Evolutionary conservation across 2,113 vertebrate genomes (phyloP).

Genomic region (Morone chrysops): DNA sequence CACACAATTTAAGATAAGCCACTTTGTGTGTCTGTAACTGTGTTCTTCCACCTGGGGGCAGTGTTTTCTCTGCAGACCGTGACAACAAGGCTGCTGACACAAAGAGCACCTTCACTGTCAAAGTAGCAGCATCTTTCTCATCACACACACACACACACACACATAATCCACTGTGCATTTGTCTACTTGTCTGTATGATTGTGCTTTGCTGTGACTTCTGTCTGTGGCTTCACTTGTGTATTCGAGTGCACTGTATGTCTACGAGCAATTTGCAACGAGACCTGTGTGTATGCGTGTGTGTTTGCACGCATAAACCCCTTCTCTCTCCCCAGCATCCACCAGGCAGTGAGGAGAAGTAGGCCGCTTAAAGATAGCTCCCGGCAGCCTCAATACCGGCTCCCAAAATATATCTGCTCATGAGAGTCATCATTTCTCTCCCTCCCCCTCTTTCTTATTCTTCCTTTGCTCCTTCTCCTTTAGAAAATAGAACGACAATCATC

Average conservation of each 20-base stretch:
- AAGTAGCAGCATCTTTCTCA: slow-evolving; percentile 38
- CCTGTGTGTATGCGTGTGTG: slow-evolving; percentile 37
- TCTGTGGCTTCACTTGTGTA: not conserved
- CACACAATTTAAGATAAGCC: not conserved
- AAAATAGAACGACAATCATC: slow-evolving; percentile 48
- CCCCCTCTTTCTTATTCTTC: slow-evolving; percentile 63
- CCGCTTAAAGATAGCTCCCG: slow-evolving; percentile 83
- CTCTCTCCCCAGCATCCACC: slow-evolving; percentile 66
- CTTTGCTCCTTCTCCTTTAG: slow-evolving; percentile 53
- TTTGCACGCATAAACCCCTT: slow-evolving; percentile 54
- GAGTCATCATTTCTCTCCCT: slow-evolving; percentile 67
- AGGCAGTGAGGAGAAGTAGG: slow-evolving; percentile 79
- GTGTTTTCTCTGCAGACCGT: slow-evolving; percentile 49
- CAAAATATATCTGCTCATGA: slow-evolving; percentile 83
- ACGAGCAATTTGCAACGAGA: slow-evolving; percentile 13
- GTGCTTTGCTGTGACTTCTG: slow-evolving; percentile 11
- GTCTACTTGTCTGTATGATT: not conserved
- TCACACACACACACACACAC: not conserved
- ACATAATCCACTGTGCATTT: not conserved
- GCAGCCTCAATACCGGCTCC: slow-evolving; percentile 82
- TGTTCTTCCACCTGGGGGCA: slow-evolving; percentile 66
- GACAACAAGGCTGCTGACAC: slow-evolving; percentile 51
- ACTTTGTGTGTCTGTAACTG: slow-evolving; percentile 1
- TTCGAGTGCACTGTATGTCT: slow-evolving; percentile 18
- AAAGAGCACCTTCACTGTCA: slow-evolving; percentile 62